Evolutionary conservation across 2,888 invertebrate genomes (phyloP), one percentile per base, ranked within the genome.

Genomic region (Hyalella azteca): DNA sequence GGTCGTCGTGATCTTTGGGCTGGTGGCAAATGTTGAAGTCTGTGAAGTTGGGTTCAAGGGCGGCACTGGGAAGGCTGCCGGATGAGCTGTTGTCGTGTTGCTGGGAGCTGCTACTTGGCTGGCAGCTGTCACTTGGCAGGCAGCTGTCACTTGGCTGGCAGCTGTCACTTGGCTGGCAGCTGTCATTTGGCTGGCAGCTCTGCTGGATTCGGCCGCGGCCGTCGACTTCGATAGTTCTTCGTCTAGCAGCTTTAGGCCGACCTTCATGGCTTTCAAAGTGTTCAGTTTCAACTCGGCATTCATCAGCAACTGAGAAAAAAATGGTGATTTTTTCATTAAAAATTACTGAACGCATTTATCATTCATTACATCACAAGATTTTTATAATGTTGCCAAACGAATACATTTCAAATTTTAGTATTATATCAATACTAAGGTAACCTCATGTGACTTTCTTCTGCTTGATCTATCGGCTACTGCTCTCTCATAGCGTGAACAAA

Each of bases 231-330:
- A n/a, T n/a, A 75, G 75, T 41, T 75, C 75, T 45, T 75, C 45
- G 45, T 75, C 75, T 22, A 75, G 29, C 19, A 75, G 45, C 40
- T 78, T 59, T 15, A 78, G 66, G 29, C 78, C 78, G 19, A 78
- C 78, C 45, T 78, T 78, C 59, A 78, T 45, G 19, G 78, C 78
- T 22, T 78, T 78, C 39, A 78, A 40, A 4, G 78, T 78, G 54
- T 60, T 78, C n/a, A 78, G 45, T 45, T 78, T 78, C 41, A 78
- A 66, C 39, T 78, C 78, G 11, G 78, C 78, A 32, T 78, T 59
- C 45, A 78, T 59, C 29, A 78, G 45, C 22, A 78, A 54, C 78
- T 77, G 77, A 15, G 19, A 49, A 26, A 49, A 73, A 22, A n/a
- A n/a, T n/a, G n/a, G n/a, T n/a, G n/a, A n/a, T n/a, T n/a, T n/a